These are phyloP conservation scores for Aurelia aurita DNA, from an alignment of 30 jellyfish, hydroid and myxozoan species.

Conservation along the genomic window DNA sequence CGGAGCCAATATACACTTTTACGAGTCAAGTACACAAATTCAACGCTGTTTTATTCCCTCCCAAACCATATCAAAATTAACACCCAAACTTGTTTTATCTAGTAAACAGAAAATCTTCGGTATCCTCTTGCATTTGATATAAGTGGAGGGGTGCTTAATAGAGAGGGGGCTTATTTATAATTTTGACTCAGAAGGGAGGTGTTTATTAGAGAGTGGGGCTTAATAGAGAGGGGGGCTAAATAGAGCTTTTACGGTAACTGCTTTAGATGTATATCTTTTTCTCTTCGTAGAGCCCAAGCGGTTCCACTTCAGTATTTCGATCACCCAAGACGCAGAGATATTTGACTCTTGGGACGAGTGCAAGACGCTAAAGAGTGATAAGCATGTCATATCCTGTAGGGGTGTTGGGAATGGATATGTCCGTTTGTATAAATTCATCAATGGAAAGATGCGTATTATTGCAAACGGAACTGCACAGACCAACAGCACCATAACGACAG, in stretches of 20 bases:
- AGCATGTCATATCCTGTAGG: constrained; percentile 14
- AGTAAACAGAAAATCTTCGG: too few relatives aligned
- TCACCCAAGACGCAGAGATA: not conserved
- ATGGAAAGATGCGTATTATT: not conserved
- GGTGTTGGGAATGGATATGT: constrained; percentile 19
- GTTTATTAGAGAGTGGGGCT: too few relatives aligned
- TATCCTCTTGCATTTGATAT: too few relatives aligned
- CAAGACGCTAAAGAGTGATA: not conserved
- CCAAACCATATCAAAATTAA: too few relatives aligned
- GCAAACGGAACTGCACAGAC: not conserved
- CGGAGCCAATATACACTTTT: too few relatives aligned
- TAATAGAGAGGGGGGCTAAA: too few relatives aligned
- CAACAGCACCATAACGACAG: not conserved
- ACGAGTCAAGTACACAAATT: too few relatives aligned
- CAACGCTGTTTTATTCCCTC: too few relatives aligned
- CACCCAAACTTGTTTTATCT: too few relatives aligned
- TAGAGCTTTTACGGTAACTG: not conserved
- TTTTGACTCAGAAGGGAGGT: too few relatives aligned
- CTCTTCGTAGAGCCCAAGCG: not conserved
- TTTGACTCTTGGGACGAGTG: not conserved
- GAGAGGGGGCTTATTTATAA: too few relatives aligned
- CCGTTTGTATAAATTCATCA: not conserved
- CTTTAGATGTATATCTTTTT: not conserved
- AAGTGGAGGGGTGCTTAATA: too few relatives aligned
- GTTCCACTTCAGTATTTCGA: constrained; percentile 14